A percentile compares a stretch with the other conserved stretches of the same genome.
phyloP scores from a whole-genome alignment of 2,113 vertebrate species.

The Ailuropoda melanoleuca region DNA sequence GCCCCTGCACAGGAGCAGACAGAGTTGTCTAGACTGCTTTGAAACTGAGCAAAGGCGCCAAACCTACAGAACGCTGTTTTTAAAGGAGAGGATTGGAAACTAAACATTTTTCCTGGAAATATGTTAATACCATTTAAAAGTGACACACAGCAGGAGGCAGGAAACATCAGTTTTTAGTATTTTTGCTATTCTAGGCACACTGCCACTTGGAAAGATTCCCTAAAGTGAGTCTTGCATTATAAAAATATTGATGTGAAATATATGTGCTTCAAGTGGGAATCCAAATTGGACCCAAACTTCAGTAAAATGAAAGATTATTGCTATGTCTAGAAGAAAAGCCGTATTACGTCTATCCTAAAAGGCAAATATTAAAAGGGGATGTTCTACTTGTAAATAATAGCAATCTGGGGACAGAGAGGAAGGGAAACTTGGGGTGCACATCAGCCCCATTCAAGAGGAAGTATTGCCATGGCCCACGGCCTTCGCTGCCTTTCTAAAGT shows the following conservation, averaged over 20 bases:
- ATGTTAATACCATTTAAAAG: background rate
- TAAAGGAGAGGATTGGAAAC: background rate
- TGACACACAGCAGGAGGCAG: background rate
- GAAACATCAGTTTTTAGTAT: background rate
- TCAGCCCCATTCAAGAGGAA: background rate
- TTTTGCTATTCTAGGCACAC: background rate
- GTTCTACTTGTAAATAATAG: background rate
- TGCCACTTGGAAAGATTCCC: background rate
- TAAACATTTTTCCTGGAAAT: background rate
- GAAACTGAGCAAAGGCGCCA: background rate
- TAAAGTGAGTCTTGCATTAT: background rate
- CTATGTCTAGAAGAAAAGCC: background rate
- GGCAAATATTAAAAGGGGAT: background rate
- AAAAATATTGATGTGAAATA: slow-evolving; percentile 13
- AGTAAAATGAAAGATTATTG: background rate
- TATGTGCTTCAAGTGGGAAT: background rate
- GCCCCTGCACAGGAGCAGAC: background rate
- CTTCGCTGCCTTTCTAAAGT: background rate
- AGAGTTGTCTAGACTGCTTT: background rate
- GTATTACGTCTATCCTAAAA: background rate
- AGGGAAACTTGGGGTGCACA: background rate
- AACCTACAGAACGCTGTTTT: background rate
- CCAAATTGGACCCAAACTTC: background rate
- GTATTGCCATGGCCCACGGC: accelerated
- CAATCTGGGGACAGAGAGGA: background rate